Evolutionary conservation across 2,888 invertebrate genomes (phyloP), one percentile per base, ranked within the genome.

Genomic region (Euspilapteryx auroguttella): DNA sequence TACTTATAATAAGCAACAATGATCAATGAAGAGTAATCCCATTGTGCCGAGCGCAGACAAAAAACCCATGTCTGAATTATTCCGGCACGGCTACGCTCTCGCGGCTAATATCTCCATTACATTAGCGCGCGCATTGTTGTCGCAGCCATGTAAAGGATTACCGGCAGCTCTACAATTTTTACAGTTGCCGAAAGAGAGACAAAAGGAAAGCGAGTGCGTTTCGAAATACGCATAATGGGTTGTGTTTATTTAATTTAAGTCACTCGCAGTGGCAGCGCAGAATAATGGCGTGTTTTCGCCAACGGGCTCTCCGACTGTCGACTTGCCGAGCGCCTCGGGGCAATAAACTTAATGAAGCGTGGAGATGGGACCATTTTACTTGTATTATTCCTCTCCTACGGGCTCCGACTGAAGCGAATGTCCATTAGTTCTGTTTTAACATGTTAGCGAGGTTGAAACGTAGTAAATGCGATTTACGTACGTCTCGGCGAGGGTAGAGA

Each of bases 351-450:
- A 75, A 73, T 75, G 75, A 75, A 73, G 75, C 75, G 64, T 73
- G 55, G 75, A 71, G 75, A 75, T 71, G 73, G 73, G 73, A 73
- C 71, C 73, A 73, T 75, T 75, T 75, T 75, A 73, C 73, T 73
- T 68, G 69, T 73, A 73, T 73, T 75, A 75, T 73, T 73, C 73
- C 64, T 71, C 73, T 73, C 71, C 55, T 69, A 71, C 65, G 69
- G 65, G 63, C 71, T 65, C 59, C 63, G 69, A 69, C 71, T 69
- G 71, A 52, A 75, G 64, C 73, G 73, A 75, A 75, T 75, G 73
- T 73, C 73, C 73, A 75, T 75, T 75, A 73, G 75, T 75, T 75
- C 75, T 73, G 71, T 75, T 75, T 75, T 73, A 75, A 75, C 75
- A 73, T 75, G 73, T 75, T 75, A 75, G 73, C 68, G 68, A 71